Base-by-base conservation (phyloP, 2,888 invertebrate genomes). In the Trissoscelio sp. region DNA sequence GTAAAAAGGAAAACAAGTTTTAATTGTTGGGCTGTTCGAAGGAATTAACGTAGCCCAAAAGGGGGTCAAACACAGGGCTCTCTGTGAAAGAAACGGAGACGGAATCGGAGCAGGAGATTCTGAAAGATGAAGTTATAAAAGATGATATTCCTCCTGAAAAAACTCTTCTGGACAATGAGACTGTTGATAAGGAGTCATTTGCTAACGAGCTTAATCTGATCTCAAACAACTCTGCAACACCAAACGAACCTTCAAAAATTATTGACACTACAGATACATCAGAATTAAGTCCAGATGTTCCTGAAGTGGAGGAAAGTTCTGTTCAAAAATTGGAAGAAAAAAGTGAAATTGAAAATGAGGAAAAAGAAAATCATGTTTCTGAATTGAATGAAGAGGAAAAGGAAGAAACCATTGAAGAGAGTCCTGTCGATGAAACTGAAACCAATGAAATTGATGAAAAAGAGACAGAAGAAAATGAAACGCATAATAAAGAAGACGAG, bases 381-480 rank as follows among this genome's bases (percentile, higher is more conserved):
- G 75, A 85, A 58, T 24, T 51, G 57, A 70, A 81, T 22, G 82
- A 82, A 51, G 74, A 75, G 20, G 79, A 81, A 14, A 83, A 85
- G 4, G 84, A 84, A 58, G 18, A 31, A 1, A 12, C 3, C 1
- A 11, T 16, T 1, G 11, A 31, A 3, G n/a, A n/a, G n/a, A n/a
- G n/a, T n/a, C n/a, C n/a, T n/a, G n/a, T n/a, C n/a, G n/a, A n/a
- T n/a, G 3, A 55, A 44, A 11, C 24, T 22, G 6, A 39, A 11
- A 22, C 1, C 7, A 28, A 39, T 5, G 37, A 37, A 11, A 9
- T n/a, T 2, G 48, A 72, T 3, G 9, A 14, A 3, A 37, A 37
- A 44, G 79, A 78, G 14, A 60, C 46, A 62, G 37, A 67, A 39
- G 46, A 77, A 74, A 18, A 14, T 24, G 14, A 14, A 58, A 37